These are phyloP conservation scores for Saturnia japonica DNA, from an alignment of 2,888 invertebrate genomes.

Conservation along the genomic window DNA sequence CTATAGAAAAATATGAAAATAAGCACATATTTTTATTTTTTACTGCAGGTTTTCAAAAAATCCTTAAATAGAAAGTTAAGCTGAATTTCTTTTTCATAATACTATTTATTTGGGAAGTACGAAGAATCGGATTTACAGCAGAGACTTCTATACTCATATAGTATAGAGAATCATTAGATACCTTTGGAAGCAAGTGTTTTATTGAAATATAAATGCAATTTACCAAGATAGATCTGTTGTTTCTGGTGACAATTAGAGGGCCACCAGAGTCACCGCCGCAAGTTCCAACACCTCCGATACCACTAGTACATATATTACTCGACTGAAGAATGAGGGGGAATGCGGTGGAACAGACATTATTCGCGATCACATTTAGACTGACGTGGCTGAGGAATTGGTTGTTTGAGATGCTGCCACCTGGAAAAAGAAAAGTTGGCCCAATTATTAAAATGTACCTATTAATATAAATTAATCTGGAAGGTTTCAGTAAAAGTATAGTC, in stretches of 20 bases:
- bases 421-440: constrained; percentile 9
- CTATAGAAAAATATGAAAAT: too few species aligned
- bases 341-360: constrained; percentile 38
- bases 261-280: constrained; percentile 67
- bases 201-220: constrained; percentile 3
- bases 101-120: neutral
- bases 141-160: neutral
- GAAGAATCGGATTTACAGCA: neutral
- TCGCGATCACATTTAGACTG: constrained; percentile 44
- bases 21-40: too few species aligned
- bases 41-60: too few species aligned
- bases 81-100: too few species aligned
- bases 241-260: constrained; percentile 46
- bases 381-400: constrained; percentile 42
- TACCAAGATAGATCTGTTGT: constrained; percentile 43
- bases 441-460: too few species aligned
- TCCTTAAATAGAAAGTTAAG: too few species aligned
- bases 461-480: too few species aligned
- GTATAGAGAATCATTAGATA: too few species aligned
- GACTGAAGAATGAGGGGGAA: constrained; percentile 43
- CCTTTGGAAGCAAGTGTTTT: neutral
- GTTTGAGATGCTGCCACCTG: constrained; percentile 33
- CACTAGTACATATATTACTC: constrained; percentile 57
- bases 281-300: constrained; percentile 39
- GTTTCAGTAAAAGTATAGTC: too few species aligned